Percentiles rank a stretch among this genome's conserved stretches.
Conservation (phyloP, 1,140 invertebrate species). For the Zaprionus vittiger region DNA sequence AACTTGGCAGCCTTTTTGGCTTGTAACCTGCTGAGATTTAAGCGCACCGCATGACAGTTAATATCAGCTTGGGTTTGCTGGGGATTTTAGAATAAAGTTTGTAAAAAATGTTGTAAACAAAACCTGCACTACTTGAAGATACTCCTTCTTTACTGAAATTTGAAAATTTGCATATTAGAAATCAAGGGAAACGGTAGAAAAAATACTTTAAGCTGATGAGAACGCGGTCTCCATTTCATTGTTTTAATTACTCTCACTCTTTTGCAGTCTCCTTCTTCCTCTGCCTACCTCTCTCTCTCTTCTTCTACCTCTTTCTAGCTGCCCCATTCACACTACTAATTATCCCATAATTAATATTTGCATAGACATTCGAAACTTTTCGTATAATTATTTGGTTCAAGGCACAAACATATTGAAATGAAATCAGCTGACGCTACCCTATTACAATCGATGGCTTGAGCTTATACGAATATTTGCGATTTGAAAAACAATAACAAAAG, state of each 20-base stretch:
- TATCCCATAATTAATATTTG: constrained; percentile 51
- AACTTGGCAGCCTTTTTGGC: constrained; percentile 15
- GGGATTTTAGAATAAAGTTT: not conserved
- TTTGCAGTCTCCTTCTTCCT: not conserved
- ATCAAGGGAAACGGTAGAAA: constrained; percentile 14
- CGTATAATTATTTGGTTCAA: constrained; percentile 14
- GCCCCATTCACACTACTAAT: constrained; percentile 18
- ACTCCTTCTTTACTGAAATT: constrained; percentile 2
- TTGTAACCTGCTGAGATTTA: constrained; percentile 63
- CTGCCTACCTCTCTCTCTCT: not conserved
- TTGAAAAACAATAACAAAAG: constrained; percentile 20
- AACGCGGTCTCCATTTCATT: constrained; percentile 3
- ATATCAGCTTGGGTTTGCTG: not conserved
- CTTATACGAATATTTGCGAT: not conserved
- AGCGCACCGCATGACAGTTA: constrained; percentile 30
- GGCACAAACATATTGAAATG: constrained; percentile 16
- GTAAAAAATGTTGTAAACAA: not conserved
- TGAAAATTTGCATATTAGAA: constrained; percentile 24
- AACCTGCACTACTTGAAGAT: not conserved
- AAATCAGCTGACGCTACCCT: constrained; percentile 7
- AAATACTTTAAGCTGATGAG: constrained; percentile 13
- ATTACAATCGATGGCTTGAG: not conserved
- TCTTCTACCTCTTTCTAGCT: not conserved
- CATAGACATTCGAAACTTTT: constrained; percentile 48
- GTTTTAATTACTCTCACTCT: constrained; percentile 14